Base-by-base conservation (phyloP, 1,140 invertebrate genomes). In the Eurosta solidaginis region DNA sequence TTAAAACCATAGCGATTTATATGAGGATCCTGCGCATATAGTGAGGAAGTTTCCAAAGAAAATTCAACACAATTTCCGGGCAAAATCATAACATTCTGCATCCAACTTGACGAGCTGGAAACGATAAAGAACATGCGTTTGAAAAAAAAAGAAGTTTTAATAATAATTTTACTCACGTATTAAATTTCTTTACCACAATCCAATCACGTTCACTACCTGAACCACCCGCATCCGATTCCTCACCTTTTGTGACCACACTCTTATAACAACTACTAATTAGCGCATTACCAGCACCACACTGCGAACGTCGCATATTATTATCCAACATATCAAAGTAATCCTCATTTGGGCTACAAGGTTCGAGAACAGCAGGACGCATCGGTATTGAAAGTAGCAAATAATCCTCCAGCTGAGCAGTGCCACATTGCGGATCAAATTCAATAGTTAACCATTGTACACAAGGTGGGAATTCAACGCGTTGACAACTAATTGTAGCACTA, bases 11-110 rank as follows among this genome's bases (percentile, higher is more conserved):
- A 98, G 52, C 93, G 83, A 82, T 89, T 90, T 4, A 92, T 92
- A 82, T 94, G 93, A 74, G 97, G 97, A 89, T 97, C 96, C 85
- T 96, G 96, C 78, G 97, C 92, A 89, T 98, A 98, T 88, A 98
- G 94, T 0, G 97, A 96, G 0, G 97, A 96, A 1, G 97, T 98
- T 89, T 98, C 97, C 83, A 99, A 84, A 0, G 96, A 97, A 87
- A 99, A 98, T 81, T 97, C 92, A 0, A 98, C 93, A 89, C 98
- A 96, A 88, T 98, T 96, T 25, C 97, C 97, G 79, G 97, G 97
- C 44, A 99, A 88, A 63, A 98, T 89, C 12, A 99, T 87, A 3
- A 95, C 92, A 81, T 93, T 93, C 82, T 94, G 93, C 2, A 97
- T 95, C 96, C 97, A 99, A 76, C 95, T 95, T 54, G 90, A 90